These are phyloP conservation scores for Calephelis perditalis DNA, from an alignment of 2,888 invertebrate genomes.

Conservation along the genomic window DNA sequence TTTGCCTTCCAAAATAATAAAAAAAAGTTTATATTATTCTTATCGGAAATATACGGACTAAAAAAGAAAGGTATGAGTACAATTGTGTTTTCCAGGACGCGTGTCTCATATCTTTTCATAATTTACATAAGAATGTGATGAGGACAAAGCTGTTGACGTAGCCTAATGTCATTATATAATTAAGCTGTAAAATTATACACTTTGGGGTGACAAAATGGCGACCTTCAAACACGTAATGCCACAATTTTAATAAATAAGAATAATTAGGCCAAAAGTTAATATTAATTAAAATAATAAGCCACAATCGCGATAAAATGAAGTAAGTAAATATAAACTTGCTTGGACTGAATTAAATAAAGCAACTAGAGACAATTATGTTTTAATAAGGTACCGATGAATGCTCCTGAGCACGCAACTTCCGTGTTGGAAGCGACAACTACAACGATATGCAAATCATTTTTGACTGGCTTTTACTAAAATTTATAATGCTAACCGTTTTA, in stretches of 20 bases:
- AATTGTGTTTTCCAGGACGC: too few relatives aligned
- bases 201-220: too few relatives aligned
- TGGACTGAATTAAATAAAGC: constrained; percentile 46
- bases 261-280: neutral
- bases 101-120: too few relatives aligned
- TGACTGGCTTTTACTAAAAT: constrained; percentile 45
- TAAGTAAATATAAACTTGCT: constrained; percentile 39
- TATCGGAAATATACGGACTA: too few relatives aligned
- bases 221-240: too few relatives aligned
- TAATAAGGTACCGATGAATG: constrained; percentile 54
- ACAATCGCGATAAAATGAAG: constrained; percentile 3
- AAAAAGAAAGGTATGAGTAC: too few relatives aligned
- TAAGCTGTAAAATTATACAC: constrained; percentile 1
- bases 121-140: too few relatives aligned
- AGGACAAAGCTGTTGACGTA: too few relatives aligned
- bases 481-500: constrained; percentile 53
- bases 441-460: constrained; percentile 65
- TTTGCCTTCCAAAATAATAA: too few relatives aligned
- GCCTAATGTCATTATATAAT: neutral
- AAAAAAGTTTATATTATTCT: too few relatives aligned
- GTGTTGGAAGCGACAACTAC: constrained; percentile 53
- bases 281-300: constrained; percentile 3
- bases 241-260: too few relatives aligned
- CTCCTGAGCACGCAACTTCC: constrained; percentile 49
- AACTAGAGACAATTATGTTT: constrained; percentile 56